These are phyloP conservation scores for Sesia bembeciformis DNA, from an alignment of 2,888 invertebrate genomes.

Conservation along the genomic window DNA sequence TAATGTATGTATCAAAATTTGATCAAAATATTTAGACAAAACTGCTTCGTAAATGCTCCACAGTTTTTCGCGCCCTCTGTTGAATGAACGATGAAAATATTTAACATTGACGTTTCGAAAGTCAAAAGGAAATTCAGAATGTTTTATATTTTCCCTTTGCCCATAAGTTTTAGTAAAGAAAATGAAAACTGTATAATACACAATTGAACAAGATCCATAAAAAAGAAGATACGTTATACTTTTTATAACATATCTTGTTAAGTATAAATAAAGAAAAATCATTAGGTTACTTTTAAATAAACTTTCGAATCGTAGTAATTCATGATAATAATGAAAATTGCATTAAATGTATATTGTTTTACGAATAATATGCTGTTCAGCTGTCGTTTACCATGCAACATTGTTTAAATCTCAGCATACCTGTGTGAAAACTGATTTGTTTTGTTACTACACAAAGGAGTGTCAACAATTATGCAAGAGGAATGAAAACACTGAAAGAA, in stretches of 20 bases:
- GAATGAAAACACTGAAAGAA: slow-evolving; percentile 21
- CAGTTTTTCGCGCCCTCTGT: slow-evolving; percentile 19
- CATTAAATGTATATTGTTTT: neutral
- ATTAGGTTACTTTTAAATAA: too few relatives aligned
- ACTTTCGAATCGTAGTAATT: too few relatives aligned
- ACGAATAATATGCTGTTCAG: slow-evolving; percentile 8
- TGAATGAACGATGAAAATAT: slow-evolving; percentile 1
- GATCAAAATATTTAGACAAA: neutral
- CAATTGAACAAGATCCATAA: too few relatives aligned
- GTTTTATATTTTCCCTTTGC: slow-evolving; percentile 2
- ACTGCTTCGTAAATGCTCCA: slow-evolving; percentile 23
- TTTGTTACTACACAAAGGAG: slow-evolving; percentile 44
- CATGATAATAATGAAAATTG: neutral
- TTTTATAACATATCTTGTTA: too few relatives aligned
- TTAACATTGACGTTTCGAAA: slow-evolving; percentile 6
- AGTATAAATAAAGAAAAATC: too few relatives aligned
- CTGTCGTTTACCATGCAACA: slow-evolving; percentile 18
- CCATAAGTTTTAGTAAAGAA: too few relatives aligned
- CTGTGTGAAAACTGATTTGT: slow-evolving; percentile 30
- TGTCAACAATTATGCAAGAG: slow-evolving; percentile 30
- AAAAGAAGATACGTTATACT: too few relatives aligned
- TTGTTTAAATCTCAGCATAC: slow-evolving; percentile 16
- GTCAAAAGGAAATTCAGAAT: too few relatives aligned
- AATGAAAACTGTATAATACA: too few relatives aligned
- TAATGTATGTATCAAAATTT: neutral